These are phyloP conservation scores for Poeciliopsis occidentalis DNA, from an alignment of 2,113 vertebrate species.

Conservation along the genomic window DNA sequence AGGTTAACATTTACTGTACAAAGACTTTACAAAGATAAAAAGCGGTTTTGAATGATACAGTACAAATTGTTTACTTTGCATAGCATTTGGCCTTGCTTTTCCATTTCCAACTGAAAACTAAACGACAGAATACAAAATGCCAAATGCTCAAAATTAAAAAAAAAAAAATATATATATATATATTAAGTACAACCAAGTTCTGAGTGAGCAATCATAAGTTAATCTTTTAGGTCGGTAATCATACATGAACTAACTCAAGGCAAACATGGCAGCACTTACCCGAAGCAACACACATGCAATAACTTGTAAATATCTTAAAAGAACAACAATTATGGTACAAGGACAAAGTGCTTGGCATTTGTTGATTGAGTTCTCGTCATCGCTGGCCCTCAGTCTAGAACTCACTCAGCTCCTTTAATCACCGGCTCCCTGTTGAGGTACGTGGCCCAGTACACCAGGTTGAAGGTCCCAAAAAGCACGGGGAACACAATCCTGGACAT, in stretches of 20 bases:
- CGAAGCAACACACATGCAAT: slow-evolving; percentile 89
- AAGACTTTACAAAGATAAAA: slow-evolving; percentile 57
- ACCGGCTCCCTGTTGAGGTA: slow-evolving; percentile 97
- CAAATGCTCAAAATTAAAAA: slow-evolving; percentile 71
- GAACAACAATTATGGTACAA: slow-evolving; percentile 79
- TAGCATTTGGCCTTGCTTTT: slow-evolving; percentile 80
- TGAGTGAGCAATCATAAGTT: slow-evolving; percentile 14
- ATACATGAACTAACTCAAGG: slow-evolving; percentile 87
- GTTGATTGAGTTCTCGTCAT: slow-evolving; percentile 66
- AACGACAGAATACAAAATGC: slow-evolving; percentile 62
- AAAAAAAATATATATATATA: slow-evolving; percentile 1
- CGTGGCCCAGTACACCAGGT: slow-evolving; percentile 97
- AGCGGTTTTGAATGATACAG: slow-evolving; percentile 43
- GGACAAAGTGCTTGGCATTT: slow-evolving; percentile 77
- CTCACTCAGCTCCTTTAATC: slow-evolving; percentile 88
- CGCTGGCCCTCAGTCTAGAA: slow-evolving; percentile 65
- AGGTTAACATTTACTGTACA: slow-evolving; percentile 63
- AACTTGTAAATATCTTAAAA: slow-evolving; percentile 39
- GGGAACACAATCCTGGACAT: slow-evolving; percentile 98
- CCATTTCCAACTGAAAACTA: slow-evolving; percentile 42
- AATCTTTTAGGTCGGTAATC: slow-evolving; percentile 66
- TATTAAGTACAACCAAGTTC: slow-evolving; percentile 25
- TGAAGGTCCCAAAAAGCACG: slow-evolving; percentile 95
- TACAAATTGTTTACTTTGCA: slow-evolving; percentile 74
- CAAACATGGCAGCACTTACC: slow-evolving; percentile 85